A percentile compares a stretch with the other conserved stretches of the same genome.
Conservation (phyloP, 1,140 invertebrate genomes). For the Eciton burchellii region DNA sequence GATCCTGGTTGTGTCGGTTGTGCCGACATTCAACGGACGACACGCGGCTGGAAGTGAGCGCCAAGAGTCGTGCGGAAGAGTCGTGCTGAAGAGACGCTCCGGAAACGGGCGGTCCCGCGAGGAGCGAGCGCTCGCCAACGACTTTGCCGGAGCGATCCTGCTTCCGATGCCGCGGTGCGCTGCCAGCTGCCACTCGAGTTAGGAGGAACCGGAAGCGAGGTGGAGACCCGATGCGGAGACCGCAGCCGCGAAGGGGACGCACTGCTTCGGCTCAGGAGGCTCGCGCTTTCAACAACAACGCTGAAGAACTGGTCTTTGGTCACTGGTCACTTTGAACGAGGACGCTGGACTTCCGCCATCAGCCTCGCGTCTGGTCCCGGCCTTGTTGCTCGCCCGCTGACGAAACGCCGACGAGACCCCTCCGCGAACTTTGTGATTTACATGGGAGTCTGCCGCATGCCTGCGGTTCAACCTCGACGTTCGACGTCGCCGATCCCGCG, state of each 20-base stretch:
- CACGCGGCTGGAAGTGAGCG: constrained; percentile 68
- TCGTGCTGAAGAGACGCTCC: not conserved
- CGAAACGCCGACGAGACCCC: not conserved
- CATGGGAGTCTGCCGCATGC: constrained; percentile 17
- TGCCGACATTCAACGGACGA: constrained; percentile 65
- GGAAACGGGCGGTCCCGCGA: constrained; percentile 11
- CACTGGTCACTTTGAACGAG: too few species aligned
- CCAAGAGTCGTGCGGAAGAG: constrained; percentile 45
- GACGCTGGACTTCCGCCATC: constrained; percentile 36
- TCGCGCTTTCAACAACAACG: too few species aligned
- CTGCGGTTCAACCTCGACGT: not conserved
- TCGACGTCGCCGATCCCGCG: constrained; percentile 37
- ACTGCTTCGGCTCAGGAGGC: too few species aligned
- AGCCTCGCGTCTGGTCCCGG: not conserved
- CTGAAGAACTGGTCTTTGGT: constrained; percentile 51
- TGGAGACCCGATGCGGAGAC: not conserved
- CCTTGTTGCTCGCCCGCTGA: constrained; percentile 22
- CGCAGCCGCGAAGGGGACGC: constrained; percentile 1
- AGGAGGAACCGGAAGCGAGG: constrained; percentile 19
- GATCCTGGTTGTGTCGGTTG: constrained; percentile 57
- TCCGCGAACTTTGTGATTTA: constrained; percentile 11
- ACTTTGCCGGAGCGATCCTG: constrained; percentile 22
- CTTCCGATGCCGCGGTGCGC: constrained; percentile 26
- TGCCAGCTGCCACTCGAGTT: not conserved
- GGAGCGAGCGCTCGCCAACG: constrained; percentile 11